A percentile compares a stretch with the other conserved stretches of the same genome.
These are phyloP conservation scores for Boulengeromyrus knoepffleri DNA, from an alignment of 2,113 vertebrate species.

Conservation along the genomic window DNA sequence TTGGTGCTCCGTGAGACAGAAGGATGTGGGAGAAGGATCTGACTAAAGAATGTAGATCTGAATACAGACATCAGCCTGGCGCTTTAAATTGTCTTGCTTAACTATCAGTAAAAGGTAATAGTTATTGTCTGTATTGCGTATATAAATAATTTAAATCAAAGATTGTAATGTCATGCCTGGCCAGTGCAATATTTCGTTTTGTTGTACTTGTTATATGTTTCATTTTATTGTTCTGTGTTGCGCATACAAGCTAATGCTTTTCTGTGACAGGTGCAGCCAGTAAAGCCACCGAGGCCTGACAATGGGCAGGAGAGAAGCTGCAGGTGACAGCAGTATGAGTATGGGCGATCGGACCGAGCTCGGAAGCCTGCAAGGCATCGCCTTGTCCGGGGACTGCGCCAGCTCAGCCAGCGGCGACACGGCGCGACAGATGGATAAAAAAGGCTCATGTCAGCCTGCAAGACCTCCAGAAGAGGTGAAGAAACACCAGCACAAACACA, in stretches of 20 bases:
- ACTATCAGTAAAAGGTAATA: not conserved
- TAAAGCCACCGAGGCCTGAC: conserved; percentile 14
- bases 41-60: not conserved
- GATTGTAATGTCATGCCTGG: not conserved
- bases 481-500: conserved; percentile 71
- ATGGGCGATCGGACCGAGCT: conserved; percentile 40
- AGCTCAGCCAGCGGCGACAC: conserved; percentile 13
- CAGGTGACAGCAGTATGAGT: conserved; percentile 42
- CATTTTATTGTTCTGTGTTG: not conserved
- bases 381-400: conserved; percentile 26
- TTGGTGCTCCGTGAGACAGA: not conserved
- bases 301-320: conserved; percentile 54
- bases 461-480: conserved; percentile 48
- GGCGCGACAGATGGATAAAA: not conserved
- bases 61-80: not conserved
- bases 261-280: conserved; percentile 1
- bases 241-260: not conserved
- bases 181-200: not conserved
- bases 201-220: not conserved
- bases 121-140: not conserved
- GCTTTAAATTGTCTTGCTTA: not conserved
- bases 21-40: not conserved
- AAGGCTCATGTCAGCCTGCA: not conserved
- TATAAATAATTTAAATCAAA: not conserved
- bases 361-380: conserved; percentile 41